A percentile compares a stretch with the other conserved stretches of the same genome.
Conservation (phyloP, 2,888 invertebrate species). For the Tetanocera ferruginea region DNA sequence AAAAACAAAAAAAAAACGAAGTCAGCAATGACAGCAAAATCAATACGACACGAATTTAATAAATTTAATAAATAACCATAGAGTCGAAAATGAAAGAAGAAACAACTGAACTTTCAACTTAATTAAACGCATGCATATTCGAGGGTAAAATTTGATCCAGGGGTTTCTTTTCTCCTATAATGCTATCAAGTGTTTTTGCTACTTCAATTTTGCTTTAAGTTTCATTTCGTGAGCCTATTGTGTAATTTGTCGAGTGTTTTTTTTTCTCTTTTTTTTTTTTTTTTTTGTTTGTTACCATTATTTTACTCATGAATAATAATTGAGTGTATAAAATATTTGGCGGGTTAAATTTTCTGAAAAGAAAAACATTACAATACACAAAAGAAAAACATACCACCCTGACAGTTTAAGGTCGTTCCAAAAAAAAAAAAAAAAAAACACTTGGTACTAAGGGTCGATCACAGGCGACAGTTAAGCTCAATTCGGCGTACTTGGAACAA, state of each 20-base stretch:
- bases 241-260: constrained; percentile 1
- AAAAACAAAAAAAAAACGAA: background rate
- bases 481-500: background rate
- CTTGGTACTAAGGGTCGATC: background rate
- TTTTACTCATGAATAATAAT: constrained; percentile 21
- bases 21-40: constrained; percentile 23
- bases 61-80: background rate
- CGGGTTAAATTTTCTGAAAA: constrained; percentile 16
- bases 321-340: constrained; percentile 5
- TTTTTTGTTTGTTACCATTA: background rate
- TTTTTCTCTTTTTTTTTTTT: background rate
- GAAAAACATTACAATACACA: background rate
- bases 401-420: background rate
- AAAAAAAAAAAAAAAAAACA: background rate
- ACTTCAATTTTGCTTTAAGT: background rate
- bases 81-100: background rate
- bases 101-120: background rate
- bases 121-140: background rate
- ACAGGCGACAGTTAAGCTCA: constrained; percentile 6
- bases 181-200: background rate
- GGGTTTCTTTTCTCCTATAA: background rate
- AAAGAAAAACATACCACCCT: background rate
- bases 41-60: constrained; percentile 21
- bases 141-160: background rate
- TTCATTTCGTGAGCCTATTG: background rate